Percentiles rank a stretch among this genome's conserved stretches.
Conservation (phyloP, 53 echinoderm and acorn worm species). For the Mesocentrotus franciscanus region DNA sequence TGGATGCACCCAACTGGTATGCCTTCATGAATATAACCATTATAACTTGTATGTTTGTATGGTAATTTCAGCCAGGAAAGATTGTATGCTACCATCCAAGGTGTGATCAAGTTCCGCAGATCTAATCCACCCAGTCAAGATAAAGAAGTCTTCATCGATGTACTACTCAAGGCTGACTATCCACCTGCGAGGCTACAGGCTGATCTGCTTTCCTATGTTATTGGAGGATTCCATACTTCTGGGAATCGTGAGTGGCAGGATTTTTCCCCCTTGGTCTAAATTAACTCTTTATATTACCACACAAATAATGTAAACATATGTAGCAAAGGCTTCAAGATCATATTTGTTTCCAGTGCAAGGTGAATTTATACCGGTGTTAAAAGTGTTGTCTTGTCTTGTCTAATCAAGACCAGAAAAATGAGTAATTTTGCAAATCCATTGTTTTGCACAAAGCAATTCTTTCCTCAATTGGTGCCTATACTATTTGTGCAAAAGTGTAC, state of each 20-base stretch:
- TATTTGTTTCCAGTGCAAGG: too few species aligned
- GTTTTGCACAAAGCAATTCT: too few species aligned
- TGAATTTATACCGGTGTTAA: too few species aligned
- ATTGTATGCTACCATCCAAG: conserved; percentile 52
- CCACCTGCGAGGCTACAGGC: conserved; percentile 66
- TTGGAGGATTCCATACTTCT: conserved; percentile 90
- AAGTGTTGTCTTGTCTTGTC: too few species aligned
- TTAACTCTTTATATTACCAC: too few species aligned
- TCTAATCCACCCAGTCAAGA: conserved; percentile 69
- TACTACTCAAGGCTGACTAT: conserved; percentile 74
- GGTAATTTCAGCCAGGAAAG: conserved; percentile 68
- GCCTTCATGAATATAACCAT: background rate
- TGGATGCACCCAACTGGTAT: too few species aligned
- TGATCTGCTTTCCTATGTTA: conserved; percentile 75
- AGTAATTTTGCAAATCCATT: too few species aligned
- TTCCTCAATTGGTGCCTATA: too few species aligned
- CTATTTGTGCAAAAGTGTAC: too few species aligned
- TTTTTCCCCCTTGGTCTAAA: background rate
- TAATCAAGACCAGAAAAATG: too few species aligned
- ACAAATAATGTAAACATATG: too few species aligned
- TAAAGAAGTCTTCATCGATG: conserved; percentile 79
- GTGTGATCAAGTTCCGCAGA: conserved; percentile 64
- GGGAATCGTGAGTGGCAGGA: conserved; percentile 75
- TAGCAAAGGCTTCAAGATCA: too few species aligned
- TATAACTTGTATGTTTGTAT: background rate